These are phyloP conservation scores for Limnephilus rhombicus DNA, from an alignment of 2,888 invertebrate genomes.

Conservation along the genomic window DNA sequence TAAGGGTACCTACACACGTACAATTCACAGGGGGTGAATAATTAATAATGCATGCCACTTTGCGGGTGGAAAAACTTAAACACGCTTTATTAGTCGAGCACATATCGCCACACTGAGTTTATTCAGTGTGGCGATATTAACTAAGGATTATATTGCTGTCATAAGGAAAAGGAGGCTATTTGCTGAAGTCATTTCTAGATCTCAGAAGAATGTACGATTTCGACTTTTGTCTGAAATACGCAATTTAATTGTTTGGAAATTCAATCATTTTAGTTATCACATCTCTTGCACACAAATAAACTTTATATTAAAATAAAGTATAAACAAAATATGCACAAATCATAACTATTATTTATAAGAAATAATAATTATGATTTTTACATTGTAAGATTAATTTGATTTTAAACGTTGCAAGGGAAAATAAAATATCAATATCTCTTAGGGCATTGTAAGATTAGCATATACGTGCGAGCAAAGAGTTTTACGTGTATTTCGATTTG, in stretches of 20 bases:
- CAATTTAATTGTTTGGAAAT: neutral
- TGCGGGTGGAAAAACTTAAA: conserved; percentile 45
- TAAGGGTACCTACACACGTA: neutral
- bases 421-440: too few species aligned
- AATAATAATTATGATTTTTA: too few species aligned
- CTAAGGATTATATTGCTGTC: neutral
- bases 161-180: neutral
- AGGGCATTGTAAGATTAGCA: too few species aligned
- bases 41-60: conserved; percentile 54
- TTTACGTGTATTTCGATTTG: too few species aligned
- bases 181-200: neutral
- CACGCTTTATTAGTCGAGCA: conserved; percentile 48
- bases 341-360: too few species aligned
- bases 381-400: too few species aligned
- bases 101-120: neutral
- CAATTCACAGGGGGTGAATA: conserved; percentile 22
- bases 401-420: too few species aligned
- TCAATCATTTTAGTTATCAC: neutral
- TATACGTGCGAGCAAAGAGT: too few species aligned
- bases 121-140: neutral
- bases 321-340: too few species aligned
- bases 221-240: neutral
- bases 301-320: neutral
- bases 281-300: neutral
- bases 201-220: neutral